Percentiles rank a stretch among this genome's conserved stretches.
Evolutionary conservation across 1,140 invertebrate species (phyloP).

Genomic region (Ostrea edulis): DNA sequence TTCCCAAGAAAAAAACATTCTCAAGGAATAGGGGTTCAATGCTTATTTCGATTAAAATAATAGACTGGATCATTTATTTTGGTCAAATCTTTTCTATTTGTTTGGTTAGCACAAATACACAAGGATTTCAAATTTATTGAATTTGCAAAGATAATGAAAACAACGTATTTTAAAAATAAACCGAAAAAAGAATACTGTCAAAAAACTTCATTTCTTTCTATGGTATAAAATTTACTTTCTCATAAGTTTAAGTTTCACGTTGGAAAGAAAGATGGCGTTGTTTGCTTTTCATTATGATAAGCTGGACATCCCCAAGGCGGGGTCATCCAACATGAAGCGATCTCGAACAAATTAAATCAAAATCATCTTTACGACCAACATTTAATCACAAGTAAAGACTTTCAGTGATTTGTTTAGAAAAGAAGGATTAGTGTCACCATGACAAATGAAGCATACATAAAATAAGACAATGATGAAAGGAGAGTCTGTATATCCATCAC

Average conservation of each 20-base stretch:
- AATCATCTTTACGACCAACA: slow-evolving; percentile 33
- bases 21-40: neutral
- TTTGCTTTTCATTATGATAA: neutral
- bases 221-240: too few species aligned
- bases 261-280: too few species aligned
- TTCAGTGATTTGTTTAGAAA: neutral
- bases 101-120: too few species aligned
- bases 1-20: neutral
- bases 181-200: too few species aligned
- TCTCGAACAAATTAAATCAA: slow-evolving; percentile 17
- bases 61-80: too few species aligned
- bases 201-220: too few species aligned
- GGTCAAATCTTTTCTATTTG: too few species aligned
- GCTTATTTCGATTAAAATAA: neutral
- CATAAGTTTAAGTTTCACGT: too few species aligned
- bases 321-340: neutral
- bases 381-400: neutral
- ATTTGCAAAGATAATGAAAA: too few species aligned
- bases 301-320: neutral
- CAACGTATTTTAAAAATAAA: too few species aligned
- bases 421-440: neutral
- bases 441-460: neutral
- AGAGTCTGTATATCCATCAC: slow-evolving; percentile 2
- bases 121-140: too few species aligned
- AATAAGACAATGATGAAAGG: slow-evolving; percentile 1